These are phyloP conservation scores for Rhinopomastus cyanomelas DNA, from an alignment of 2,113 vertebrate species.

Conservation along the genomic window DNA sequence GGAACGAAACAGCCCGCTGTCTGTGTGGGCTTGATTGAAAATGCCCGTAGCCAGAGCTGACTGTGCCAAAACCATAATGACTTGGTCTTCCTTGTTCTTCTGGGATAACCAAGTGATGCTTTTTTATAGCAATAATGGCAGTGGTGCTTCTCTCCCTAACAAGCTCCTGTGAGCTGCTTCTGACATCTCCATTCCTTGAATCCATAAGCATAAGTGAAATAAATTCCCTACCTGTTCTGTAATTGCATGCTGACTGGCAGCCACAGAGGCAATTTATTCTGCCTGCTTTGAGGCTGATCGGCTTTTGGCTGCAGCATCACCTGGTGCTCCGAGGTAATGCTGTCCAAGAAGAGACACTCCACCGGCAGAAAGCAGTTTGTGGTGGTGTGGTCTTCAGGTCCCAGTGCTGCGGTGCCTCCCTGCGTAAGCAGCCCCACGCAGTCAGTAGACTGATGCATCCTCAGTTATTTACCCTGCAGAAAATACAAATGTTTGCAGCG, in stretches of 20 bases:
- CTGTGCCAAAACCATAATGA: slow-evolving; percentile 48
- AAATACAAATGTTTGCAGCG: background rate
- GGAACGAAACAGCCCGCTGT: background rate
- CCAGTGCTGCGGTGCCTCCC: background rate
- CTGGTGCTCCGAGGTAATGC: background rate
- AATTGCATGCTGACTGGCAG: background rate
- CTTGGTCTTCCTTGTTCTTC: background rate
- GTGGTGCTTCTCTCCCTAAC: background rate
- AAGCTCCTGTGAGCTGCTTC: background rate
- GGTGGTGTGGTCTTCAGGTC: background rate
- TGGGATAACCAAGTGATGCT: background rate
- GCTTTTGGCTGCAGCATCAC: background rate
- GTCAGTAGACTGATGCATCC: background rate
- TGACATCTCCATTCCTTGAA: background rate
- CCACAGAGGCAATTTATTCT: background rate
- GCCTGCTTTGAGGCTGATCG: background rate
- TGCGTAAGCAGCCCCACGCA: background rate
- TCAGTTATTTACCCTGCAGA: background rate
- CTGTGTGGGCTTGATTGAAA: background rate
- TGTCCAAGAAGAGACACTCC: background rate
- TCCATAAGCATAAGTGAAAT: background rate
- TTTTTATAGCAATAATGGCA: background rate
- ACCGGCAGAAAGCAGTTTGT: background rate
- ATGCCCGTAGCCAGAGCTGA: background rate
- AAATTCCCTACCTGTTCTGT: background rate